Conservation (phyloP, 2,113 vertebrate species). For the Anguilla japonica region DNA sequence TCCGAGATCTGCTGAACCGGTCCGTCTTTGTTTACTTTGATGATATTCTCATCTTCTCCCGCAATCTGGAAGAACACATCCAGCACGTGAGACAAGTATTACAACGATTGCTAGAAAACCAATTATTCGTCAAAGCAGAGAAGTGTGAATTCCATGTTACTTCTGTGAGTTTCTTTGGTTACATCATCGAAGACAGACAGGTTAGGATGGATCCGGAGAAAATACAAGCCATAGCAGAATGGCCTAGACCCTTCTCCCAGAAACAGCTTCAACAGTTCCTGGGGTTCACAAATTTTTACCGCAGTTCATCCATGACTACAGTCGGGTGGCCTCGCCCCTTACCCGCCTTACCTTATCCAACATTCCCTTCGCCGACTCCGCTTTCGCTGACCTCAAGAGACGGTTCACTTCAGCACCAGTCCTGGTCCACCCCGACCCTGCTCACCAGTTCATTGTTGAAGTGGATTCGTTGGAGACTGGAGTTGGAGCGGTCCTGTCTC, state of each 20-base stretch:
- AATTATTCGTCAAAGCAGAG: constrained; percentile 4
- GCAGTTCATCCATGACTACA: too few species aligned
- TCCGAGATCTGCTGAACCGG: not conserved
- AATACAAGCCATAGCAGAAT: not conserved
- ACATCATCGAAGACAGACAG: not conserved
- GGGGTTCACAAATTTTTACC: too few species aligned
- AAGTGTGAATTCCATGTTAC: not conserved
- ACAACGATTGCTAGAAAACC: not conserved
- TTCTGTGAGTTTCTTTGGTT: not conserved
- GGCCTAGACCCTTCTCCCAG: not conserved
- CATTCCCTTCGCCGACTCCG: too few species aligned
- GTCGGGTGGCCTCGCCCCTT: too few species aligned
- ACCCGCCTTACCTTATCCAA: too few species aligned
- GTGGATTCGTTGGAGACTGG: too few species aligned
- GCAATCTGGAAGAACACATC: not conserved
- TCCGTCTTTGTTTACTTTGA: not conserved
- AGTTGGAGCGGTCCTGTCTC: too few species aligned
- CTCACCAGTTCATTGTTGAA: too few species aligned
- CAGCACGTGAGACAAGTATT: not conserved
- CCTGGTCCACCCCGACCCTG: too few species aligned
- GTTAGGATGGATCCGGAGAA: not conserved
- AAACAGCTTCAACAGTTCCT: not conserved
- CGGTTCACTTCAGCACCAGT: too few species aligned
- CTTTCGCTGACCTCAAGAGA: too few species aligned
- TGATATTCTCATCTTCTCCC: not conserved